These are phyloP conservation scores for Thalassarche chlororhynchos DNA, from an alignment of 2,113 vertebrate species.

Conservation along the genomic window DNA sequence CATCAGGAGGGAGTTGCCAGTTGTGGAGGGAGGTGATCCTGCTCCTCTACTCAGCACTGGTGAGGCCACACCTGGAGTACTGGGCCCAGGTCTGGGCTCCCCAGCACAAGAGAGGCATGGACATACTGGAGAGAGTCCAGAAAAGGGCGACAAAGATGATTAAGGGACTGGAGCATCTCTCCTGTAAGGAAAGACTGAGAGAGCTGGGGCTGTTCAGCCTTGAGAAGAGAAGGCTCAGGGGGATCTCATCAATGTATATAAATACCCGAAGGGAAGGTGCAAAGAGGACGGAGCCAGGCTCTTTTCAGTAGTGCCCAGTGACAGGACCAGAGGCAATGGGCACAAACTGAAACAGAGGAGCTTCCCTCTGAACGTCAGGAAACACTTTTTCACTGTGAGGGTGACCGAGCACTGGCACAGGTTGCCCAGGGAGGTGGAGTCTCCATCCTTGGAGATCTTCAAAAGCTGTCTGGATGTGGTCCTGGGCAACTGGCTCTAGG, in stretches of 20 bases:
- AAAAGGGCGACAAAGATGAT: background rate
- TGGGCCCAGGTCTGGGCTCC: background rate
- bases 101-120: background rate
- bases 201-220: background rate
- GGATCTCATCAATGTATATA: background rate
- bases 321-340: background rate
- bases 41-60: background rate
- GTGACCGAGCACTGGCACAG: accelerated
- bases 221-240: background rate
- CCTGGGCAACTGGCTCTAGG: background rate
- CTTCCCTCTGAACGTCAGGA: background rate
- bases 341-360: background rate
- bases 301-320: background rate
- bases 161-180: background rate
- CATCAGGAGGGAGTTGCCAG: background rate
- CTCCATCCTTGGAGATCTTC: background rate
- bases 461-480: background rate
- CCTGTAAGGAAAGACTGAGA: background rate
- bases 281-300: background rate
- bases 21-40: background rate
- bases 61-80: background rate
- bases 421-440: background rate
- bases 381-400: background rate
- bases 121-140: background rate
- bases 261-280: background rate